Evolutionary conservation across 2,888 invertebrate species (phyloP).

Genomic region (Luffia ferchaultella): DNA sequence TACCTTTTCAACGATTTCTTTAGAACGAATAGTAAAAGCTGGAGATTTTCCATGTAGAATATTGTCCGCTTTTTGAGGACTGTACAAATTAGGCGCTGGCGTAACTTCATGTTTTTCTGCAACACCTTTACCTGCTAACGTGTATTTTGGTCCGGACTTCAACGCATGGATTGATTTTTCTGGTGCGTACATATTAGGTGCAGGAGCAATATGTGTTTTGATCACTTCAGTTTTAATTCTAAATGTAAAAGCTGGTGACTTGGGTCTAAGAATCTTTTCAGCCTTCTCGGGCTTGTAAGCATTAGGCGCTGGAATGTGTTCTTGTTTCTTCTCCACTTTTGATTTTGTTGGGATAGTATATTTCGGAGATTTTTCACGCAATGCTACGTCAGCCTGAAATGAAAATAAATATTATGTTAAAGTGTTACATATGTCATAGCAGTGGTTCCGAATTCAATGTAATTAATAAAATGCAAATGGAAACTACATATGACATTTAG

Average conservation of each 20-base stretch:
- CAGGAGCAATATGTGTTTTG: constrained; percentile 44
- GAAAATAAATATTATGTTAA: neutral
- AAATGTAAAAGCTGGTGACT: constrained; percentile 64
- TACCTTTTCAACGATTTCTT: constrained; percentile 68
- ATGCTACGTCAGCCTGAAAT: constrained; percentile 65
- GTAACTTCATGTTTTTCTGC: constrained; percentile 63
- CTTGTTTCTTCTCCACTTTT: constrained; percentile 60
- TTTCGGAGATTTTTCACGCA: constrained; percentile 70
- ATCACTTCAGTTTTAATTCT: constrained; percentile 53
- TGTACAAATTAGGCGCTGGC: constrained; percentile 71
- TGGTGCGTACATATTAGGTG: constrained; percentile 59
- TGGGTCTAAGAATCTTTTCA: constrained; percentile 44
- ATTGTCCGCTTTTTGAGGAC: constrained; percentile 66
- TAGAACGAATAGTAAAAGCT: constrained; percentile 75
- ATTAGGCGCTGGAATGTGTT: constrained; percentile 74
- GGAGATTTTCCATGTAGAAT: constrained; percentile 69
- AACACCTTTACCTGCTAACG: constrained; percentile 68
- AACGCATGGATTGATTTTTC: constrained; percentile 62
- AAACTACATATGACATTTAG: no score
- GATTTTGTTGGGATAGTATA: constrained; percentile 79
- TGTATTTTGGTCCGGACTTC: constrained; percentile 70
- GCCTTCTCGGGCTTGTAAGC: constrained; percentile 57
- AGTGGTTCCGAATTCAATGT: no score
- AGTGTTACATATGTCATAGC: neutral
- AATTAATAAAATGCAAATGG: no score